Conservation (phyloP, 2,797 vertebrate species). For the Buphagus erythrorhynchus region DNA sequence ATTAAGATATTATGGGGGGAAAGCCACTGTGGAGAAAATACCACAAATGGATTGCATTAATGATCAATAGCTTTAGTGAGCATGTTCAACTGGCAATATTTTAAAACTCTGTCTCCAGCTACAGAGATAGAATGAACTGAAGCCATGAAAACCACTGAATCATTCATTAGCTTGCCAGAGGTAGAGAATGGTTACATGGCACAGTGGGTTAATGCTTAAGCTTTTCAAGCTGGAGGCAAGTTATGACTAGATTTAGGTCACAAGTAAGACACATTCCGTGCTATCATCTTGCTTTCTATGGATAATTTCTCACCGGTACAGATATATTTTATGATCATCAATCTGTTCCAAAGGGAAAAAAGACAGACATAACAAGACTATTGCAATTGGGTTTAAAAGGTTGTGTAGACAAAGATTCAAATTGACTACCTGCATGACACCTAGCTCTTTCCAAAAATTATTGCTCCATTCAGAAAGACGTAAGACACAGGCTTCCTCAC, state of each 20-base stretch:
- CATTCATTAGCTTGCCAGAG: neutral
- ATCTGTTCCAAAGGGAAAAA: neutral
- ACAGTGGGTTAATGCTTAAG: neutral
- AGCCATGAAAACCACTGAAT: conserved; percentile 9
- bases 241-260: conserved; percentile 8
- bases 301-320: neutral
- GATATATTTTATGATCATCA: neutral
- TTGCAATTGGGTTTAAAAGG: neutral
- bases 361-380: neutral
- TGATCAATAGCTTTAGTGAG: neutral
- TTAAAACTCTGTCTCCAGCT: neutral
- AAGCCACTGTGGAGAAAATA: neutral
- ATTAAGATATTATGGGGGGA: neutral
- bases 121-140: neutral
- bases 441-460: neutral
- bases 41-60: neutral
- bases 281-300: neutral
- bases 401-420: neutral
- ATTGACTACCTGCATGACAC: neutral
- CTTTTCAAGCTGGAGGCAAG: neutral
- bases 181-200: neutral
- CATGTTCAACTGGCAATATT: neutral
- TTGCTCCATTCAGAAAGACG: neutral
- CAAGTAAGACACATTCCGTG: neutral
- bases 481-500: accelerated